A percentile compares a stretch with the other conserved stretches of the same genome.
phyloP scores from a whole-genome alignment of 2,113 vertebrate species.

The Nibea albiflora region DNA sequence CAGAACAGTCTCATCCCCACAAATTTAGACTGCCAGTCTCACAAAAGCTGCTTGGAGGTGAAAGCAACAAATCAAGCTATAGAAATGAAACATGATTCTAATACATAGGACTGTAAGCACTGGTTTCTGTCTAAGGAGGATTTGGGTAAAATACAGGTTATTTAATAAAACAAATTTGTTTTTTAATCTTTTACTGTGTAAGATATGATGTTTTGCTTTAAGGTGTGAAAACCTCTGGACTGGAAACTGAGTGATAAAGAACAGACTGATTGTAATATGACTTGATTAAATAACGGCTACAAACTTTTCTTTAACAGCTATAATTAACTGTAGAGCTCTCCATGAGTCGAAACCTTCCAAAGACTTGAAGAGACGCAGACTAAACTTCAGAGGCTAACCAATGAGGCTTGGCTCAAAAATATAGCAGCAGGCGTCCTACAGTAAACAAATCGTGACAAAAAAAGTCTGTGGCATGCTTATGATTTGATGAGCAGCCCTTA shows the following conservation, averaged over 20 bases:
- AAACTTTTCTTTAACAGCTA: background rate
- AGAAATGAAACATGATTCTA: background rate
- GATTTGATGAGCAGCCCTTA: slow-evolving; percentile 60
- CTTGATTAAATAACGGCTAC: background rate
- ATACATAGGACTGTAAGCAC: background rate
- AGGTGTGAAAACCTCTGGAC: background rate
- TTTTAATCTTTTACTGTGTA: background rate
- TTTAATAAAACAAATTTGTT: background rate
- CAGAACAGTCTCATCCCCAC: background rate
- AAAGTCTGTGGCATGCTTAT: slow-evolving; percentile 21
- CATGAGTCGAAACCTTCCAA: background rate
- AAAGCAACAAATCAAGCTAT: background rate
- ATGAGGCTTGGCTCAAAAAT: background rate
- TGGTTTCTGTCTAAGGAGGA: background rate
- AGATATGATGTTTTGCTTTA: background rate
- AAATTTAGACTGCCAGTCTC: background rate
- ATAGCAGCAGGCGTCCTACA: slow-evolving; percentile 14
- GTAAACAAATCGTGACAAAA: slow-evolving; percentile 40
- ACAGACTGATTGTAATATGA: background rate
- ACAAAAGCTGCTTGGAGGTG: background rate
- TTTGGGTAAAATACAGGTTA: background rate
- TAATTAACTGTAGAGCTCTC: background rate
- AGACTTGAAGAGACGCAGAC: background rate
- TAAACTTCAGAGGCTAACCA: background rate
- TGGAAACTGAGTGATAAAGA: slow-evolving; percentile 6